phyloP scores from a whole-genome alignment of 2,797 vertebrate genomes.

The Manis crassicaudata region DNA sequence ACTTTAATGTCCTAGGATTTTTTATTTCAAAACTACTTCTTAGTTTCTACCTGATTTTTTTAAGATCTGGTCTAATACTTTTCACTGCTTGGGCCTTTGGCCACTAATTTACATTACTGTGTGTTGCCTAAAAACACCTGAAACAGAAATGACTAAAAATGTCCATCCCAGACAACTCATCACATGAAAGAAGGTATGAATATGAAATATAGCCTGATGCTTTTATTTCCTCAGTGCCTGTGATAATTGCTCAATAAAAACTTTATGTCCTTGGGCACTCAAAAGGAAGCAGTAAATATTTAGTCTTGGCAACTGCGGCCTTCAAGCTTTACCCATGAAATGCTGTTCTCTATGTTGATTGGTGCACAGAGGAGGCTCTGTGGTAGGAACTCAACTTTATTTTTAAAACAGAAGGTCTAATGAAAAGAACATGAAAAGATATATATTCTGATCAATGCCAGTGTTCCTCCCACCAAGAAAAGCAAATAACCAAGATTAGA shows the following conservation, averaged over 20 bases:
- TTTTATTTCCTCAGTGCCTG: constrained; percentile 56
- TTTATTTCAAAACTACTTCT: constrained; percentile 4
- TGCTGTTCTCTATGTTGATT: neutral
- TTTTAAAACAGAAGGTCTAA: constrained; percentile 53
- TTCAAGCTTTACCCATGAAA: constrained; percentile 23
- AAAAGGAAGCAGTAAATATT: constrained; percentile 61
- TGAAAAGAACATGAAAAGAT: neutral
- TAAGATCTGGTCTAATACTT: neutral
- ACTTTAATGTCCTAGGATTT: neutral
- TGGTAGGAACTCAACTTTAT: neutral
- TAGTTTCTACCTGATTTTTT: neutral
- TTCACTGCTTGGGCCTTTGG: constrained; percentile 12
- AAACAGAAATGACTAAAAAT: constrained; percentile 22
- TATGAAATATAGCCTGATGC: constrained; percentile 42
- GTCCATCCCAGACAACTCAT: neutral
- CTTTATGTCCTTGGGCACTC: constrained; percentile 53
- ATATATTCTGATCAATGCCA: neutral
- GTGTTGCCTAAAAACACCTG: constrained; percentile 26
- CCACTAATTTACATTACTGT: constrained; percentile 31
- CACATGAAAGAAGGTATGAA: constrained; percentile 33
- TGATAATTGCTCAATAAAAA: constrained; percentile 71
- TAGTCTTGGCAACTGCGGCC: constrained; percentile 5
- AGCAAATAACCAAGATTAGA: neutral
- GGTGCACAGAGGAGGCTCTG: neutral
- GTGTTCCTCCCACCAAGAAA: neutral